Evolutionary conservation across 2,113 vertebrate species (phyloP), one percentile per base, ranked within the genome.

Genomic region (Planiliza haematocheilus): DNA sequence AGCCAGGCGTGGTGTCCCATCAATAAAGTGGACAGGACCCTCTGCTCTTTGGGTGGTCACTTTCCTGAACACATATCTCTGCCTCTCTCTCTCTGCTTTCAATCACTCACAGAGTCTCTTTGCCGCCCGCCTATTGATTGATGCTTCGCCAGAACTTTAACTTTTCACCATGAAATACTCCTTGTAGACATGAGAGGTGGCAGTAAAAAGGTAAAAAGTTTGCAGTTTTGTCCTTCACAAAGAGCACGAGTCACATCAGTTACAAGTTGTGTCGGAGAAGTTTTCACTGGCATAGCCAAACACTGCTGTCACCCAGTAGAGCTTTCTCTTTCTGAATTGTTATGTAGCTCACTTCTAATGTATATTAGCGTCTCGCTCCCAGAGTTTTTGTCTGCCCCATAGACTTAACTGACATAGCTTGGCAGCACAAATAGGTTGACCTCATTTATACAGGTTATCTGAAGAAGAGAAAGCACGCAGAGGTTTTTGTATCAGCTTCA

Each of bases 1-100:
- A 52, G 55, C 43, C 48, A 9, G 50, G 38, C 30, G 17, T 21
- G n/a, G 37, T 0, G 10, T 46, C 30, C 8, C 60, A 79, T 78
- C 61, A 68, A 75, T 82, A 68, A 78, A 69, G 49, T 48, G 48
- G 76, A 83, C 58, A 39, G 66, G 63, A 63, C 58, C n/a, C 62
- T 73, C 73, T 56, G 36, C 56, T 78, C 53, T 65, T 30, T 65
- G 45, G 45, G 72, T 61, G 71, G 71, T 65, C 51, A 43, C 57
- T 69, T 64, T 72, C 41, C 52, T 51, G 12, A 39, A 37, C 56
- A 24, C 37, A 70, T 66, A 51, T 63, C 30, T 46, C 41, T 24
- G 16, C 37, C 14, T 39, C 72, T 8, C n/a, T 57, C 46, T 37
- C 7, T 4, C 24, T 5, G 24, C 41, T 55, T 14, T 67, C 30